A percentile compares a stretch with the other conserved stretches of the same genome.
Conservation (phyloP, 1,140 invertebrate species). For the Lithobius niger region DNA sequence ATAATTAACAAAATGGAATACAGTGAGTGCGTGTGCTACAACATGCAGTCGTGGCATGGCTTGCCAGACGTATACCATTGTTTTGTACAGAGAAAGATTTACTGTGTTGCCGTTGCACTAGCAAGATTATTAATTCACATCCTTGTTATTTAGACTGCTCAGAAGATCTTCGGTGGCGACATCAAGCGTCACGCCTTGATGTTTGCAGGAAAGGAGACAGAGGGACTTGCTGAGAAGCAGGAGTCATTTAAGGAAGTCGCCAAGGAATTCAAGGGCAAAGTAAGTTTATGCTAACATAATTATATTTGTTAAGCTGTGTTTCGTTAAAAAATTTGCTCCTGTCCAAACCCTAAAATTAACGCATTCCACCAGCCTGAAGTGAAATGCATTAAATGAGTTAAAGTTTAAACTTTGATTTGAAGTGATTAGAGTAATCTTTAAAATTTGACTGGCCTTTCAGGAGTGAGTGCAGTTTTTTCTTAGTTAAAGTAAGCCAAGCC, state of each 20-base stretch:
- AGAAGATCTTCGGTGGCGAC: conserved; percentile 95
- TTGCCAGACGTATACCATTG: too few species aligned
- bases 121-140: background rate
- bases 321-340: conserved; percentile 17
- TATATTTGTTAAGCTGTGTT: conserved; percentile 8
- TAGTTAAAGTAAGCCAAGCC: too few species aligned
- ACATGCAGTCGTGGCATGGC: too few species aligned
- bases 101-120: too few species aligned
- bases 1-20: too few species aligned
- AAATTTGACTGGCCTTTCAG: too few species aligned
- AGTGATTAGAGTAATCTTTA: too few species aligned
- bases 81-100: too few species aligned
- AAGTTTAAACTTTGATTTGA: too few species aligned
- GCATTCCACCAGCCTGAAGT: conserved; percentile 16
- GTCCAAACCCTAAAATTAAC: conserved; percentile 18
- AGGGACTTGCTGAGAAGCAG: conserved; percentile 62
- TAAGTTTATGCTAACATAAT: too few species aligned
- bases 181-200: conserved; percentile 91
- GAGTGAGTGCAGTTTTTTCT: too few species aligned
- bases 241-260: conserved; percentile 64
- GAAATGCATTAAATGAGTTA: conserved; percentile 18
- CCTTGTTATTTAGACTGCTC: conserved; percentile 48
- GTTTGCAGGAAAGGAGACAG: conserved; percentile 76
- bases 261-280: conserved; percentile 75
- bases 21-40: too few species aligned